Conservation (phyloP, 2,888 invertebrate genomes). For the Stenoptilia bipunctidactyla region DNA sequence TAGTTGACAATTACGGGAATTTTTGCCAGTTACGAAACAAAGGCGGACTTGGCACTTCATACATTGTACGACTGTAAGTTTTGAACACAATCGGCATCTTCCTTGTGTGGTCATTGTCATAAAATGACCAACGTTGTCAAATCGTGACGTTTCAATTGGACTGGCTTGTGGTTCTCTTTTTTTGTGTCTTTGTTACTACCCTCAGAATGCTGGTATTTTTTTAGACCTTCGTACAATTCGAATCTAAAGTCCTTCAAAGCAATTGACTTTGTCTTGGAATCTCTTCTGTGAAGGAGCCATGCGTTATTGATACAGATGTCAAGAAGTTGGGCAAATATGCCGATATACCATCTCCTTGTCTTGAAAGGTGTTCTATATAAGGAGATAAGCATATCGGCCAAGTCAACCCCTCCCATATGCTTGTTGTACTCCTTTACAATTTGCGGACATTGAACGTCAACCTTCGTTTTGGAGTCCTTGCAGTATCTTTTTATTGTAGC, state of each 20-base stretch:
- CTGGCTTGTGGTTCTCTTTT: not conserved
- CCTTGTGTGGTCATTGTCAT: not conserved
- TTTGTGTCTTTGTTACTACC: not conserved
- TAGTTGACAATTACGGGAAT: not conserved
- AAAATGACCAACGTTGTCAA: not conserved
- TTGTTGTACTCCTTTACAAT: too few relatives aligned
- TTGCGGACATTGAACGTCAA: not conserved
- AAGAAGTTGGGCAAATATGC: conserved; percentile 4
- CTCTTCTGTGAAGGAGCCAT: not conserved
- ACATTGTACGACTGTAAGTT: not conserved
- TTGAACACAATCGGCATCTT: not conserved
- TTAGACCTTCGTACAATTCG: not conserved
- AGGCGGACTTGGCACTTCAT: not conserved
- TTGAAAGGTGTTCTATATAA: not conserved
- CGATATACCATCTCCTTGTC: not conserved
- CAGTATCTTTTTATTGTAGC: not conserved
- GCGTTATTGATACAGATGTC: not conserved
- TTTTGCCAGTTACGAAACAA: not conserved
- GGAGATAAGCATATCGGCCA: not conserved
- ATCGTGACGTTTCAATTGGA: not conserved
- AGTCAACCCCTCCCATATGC: too few relatives aligned
- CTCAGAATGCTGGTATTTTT: not conserved
- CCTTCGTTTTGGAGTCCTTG: conserved; percentile 17
- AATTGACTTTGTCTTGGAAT: not conserved
- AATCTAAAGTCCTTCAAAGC: not conserved